A percentile compares a stretch with the other conserved stretches of the same genome.
phyloP scores from a whole-genome alignment of 92 coral and sea anemone genomes.

The Zoanthus sansibaricus region DNA sequence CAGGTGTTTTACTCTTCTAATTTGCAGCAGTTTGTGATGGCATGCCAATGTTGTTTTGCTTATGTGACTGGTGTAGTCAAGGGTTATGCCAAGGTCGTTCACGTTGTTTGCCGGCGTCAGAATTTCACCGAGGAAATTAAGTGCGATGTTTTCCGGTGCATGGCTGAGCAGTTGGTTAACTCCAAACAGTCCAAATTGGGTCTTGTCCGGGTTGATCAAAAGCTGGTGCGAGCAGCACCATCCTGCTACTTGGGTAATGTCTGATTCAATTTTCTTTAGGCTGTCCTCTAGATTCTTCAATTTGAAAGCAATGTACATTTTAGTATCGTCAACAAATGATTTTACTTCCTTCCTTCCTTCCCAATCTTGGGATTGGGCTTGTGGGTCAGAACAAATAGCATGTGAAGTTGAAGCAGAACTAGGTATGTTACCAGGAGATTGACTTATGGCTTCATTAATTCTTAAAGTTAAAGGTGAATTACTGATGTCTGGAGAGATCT shows the following conservation, averaged over 20 bases:
- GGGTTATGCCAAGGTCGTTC: slow-evolving; percentile 54
- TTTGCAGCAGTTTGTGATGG: slow-evolving; percentile 51
- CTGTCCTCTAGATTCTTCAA: slow-evolving; percentile 17
- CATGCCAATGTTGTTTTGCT: slow-evolving; percentile 44
- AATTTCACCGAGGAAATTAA: slow-evolving; percentile 20
- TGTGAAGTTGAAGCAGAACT: too few relatives aligned
- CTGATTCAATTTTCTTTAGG: slow-evolving; percentile 31
- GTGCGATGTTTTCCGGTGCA: neutral
- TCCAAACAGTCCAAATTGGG: slow-evolving; percentile 41
- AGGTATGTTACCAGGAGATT: too few relatives aligned
- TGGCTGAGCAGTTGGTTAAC: slow-evolving; percentile 32
- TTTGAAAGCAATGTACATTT: slow-evolving; percentile 20
- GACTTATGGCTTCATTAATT: too few relatives aligned
- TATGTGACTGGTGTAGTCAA: slow-evolving; percentile 50
- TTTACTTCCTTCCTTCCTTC: neutral
- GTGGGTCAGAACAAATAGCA: too few relatives aligned
- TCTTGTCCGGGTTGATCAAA: slow-evolving; percentile 37
- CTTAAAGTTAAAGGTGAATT: too few relatives aligned
- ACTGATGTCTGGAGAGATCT: too few relatives aligned
- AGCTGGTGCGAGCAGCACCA: slow-evolving; percentile 28
- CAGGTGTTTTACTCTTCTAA: slow-evolving; percentile 46
- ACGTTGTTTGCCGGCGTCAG: slow-evolving; percentile 51
- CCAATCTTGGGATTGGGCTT: too few relatives aligned
- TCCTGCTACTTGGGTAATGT: slow-evolving; percentile 23
- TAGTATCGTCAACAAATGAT: slow-evolving; percentile 34